Base-by-base conservation (phyloP, 2,888 invertebrate species). In the Cerceris ruficornis region DNA sequence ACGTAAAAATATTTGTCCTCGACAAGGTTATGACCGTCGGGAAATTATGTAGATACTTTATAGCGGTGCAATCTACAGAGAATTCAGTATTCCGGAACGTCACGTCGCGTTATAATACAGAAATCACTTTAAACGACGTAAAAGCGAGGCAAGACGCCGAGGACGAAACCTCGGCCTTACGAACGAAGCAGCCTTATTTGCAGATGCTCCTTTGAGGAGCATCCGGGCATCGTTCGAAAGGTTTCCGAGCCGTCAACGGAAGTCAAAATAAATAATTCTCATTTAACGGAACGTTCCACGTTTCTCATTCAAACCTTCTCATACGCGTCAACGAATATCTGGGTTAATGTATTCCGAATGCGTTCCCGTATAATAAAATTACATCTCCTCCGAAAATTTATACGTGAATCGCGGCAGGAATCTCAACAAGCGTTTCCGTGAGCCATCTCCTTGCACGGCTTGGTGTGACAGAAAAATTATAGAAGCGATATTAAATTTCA, bases 401-500 rank as follows among this genome's bases (percentile, higher is more conserved):
- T 88, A 82, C 80, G 82, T 74, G 80, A 84, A 79, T 65, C 82
- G 82, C 77, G 86, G 82, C 77, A 79, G 82, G 85, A 89, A 90
- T 89, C 82, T 85, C 87, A 84, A 82, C 83, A 83, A 86, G 82
- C 55, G 15, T 8, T 13, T 15, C 43, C 9, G 9, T 15, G 41
- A 11, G 17, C 17, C 11, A 17, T 2, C 46, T 8, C 17, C 39
- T 14, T 55, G 15, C 67, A 69, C 55, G 57, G 69, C 69, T 68
- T 28, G 46, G 8, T 46, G 46, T 8, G 9, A 59, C 69, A 46
- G 64, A 78, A 87, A 89, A 89, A 87, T 89, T 88, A 88, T 82
- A 86, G 82, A 82, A 80, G 74, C 72, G 83, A 88, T 88, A 90
- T 90, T 90, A 89, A 88, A 90, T 90, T 90, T 89, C 86, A 86